These are phyloP conservation scores for Spondyliosoma cantharus DNA, from an alignment of 2,797 vertebrate genomes.

Conservation along the genomic window DNA sequence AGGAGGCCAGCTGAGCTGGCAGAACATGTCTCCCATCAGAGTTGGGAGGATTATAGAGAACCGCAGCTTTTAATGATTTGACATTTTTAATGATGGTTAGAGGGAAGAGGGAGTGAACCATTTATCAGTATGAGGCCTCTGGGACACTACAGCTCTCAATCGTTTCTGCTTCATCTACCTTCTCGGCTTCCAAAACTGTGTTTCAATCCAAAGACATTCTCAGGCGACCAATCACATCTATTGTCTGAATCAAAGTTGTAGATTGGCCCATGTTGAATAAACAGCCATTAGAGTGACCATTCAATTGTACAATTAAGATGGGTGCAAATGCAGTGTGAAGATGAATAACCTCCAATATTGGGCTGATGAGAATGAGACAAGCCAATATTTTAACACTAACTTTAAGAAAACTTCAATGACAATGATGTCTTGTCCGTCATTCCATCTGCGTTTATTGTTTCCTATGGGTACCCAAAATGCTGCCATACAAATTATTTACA, in stretches of 20 bases:
- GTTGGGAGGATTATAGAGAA: slow-evolving; percentile 13
- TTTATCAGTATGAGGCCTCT: slow-evolving; percentile 52
- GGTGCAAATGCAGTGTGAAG: not conserved
- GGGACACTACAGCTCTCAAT: slow-evolving; percentile 32
- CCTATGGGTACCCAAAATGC: too few relatives aligned
- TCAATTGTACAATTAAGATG: slow-evolving; percentile 23
- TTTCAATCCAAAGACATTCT: slow-evolving; percentile 39
- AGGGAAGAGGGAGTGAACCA: slow-evolving; percentile 39
- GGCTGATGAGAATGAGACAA: too few relatives aligned
- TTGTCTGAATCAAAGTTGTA: slow-evolving; percentile 14
- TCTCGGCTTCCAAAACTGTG: slow-evolving; percentile 7
- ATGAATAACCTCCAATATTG: slow-evolving; percentile 18
- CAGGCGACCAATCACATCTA: slow-evolving; percentile 18
- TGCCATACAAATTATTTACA: too few relatives aligned
- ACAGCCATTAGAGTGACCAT: not conserved
- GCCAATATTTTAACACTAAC: too few relatives aligned
- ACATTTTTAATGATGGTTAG: slow-evolving; percentile 65
- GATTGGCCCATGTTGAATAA: slow-evolving; percentile 14
- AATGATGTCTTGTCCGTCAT: too few relatives aligned
- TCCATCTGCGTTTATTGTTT: too few relatives aligned
- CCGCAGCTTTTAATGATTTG: slow-evolving; percentile 56
- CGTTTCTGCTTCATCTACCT: slow-evolving; percentile 42
- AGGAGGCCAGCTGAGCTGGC: slow-evolving; percentile 14
- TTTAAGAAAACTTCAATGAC: too few relatives aligned
- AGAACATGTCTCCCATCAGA: slow-evolving; percentile 25